Evolutionary conservation across 2,113 vertebrate genomes (phyloP).

Genomic region (Callipepla californica): DNA sequence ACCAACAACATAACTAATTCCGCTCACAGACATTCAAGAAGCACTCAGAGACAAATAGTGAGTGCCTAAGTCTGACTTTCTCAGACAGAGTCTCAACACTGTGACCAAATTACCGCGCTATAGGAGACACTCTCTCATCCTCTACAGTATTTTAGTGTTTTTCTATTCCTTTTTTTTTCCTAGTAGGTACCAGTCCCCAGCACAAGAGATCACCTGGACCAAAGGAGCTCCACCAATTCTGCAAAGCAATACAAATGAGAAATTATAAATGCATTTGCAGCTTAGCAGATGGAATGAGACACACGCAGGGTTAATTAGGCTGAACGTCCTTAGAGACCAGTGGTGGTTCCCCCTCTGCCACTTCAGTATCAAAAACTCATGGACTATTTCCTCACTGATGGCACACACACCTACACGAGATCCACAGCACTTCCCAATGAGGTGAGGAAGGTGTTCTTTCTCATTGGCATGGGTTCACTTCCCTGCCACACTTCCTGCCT

Average conservation of each 20-base stretch:
- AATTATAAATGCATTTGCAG: neutral
- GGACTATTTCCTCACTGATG: neutral
- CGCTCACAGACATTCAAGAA: rapidly evolving
- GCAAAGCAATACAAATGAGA: neutral
- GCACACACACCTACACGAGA: rapidly evolving
- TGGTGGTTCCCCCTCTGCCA: rapidly evolving
- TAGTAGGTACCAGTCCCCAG: neutral
- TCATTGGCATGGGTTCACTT: neutral
- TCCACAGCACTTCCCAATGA: neutral
- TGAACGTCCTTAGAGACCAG: neutral
- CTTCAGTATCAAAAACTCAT: neutral
- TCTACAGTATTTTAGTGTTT: neutral
- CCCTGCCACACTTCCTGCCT: neutral
- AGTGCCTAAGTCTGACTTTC: neutral
- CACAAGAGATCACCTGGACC: neutral
- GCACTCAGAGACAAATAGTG: rapidly evolving
- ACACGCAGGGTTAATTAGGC: neutral
- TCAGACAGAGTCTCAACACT: neutral
- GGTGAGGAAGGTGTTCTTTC: neutral
- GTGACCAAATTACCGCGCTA: neutral
- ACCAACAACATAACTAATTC: neutral
- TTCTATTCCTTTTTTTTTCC: neutral
- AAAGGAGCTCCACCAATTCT: neutral
- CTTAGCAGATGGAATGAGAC: neutral
- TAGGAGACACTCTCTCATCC: neutral